Evolutionary conservation across 2,797 vertebrate genomes (phyloP), one percentile per base, ranked within the genome.

Genomic region (Paratrypauchen microcephalus): DNA sequence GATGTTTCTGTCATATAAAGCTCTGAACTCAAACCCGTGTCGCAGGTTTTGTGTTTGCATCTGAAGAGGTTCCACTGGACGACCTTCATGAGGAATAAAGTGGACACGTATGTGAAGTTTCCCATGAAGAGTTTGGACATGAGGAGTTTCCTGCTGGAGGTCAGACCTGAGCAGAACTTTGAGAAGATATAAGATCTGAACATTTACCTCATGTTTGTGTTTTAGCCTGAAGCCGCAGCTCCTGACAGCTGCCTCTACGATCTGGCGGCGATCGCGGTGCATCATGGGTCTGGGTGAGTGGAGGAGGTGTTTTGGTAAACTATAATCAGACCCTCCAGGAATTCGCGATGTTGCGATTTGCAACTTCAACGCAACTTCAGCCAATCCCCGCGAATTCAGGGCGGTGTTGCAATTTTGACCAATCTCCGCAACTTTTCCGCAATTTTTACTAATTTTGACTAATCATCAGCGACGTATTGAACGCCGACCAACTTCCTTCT

Each of bases 11-110:
- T 32, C 6, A 1, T 21, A 13, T 11, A 5, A 60, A 36, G 26
- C 36, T 32, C 8, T 60, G 32, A 32, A 9, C 13, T 24, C 12
- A 56, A 2, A 76, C 69, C 58, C 39, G 70, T 30, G 48, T 41
- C 64, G 3, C 48, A 99, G 98, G 97, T 98, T 87, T 94, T 99
- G 66, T 98, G 97, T 93, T 94, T 99, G 88, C 98, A 99, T 88
- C 92, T 99, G 79, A 99, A 99, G 77, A 92, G 98, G 80, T 99
- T 99, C 85, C 98, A 99, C 81, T 99, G 98, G 98, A 99, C 98
- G 5, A 97, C 97, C 0, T 99, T 97, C 91, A 91, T 99, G 88
- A 95, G 98, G 76, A 99, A 99, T 88, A 99, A 99, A 89, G 95
- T 99, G 66, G 97, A 99, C 71, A 99, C 96, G 0, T 99, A 97